These are phyloP conservation scores for Callimorpha dominula DNA, from an alignment of 2,888 invertebrate genomes.

Conservation along the genomic window DNA sequence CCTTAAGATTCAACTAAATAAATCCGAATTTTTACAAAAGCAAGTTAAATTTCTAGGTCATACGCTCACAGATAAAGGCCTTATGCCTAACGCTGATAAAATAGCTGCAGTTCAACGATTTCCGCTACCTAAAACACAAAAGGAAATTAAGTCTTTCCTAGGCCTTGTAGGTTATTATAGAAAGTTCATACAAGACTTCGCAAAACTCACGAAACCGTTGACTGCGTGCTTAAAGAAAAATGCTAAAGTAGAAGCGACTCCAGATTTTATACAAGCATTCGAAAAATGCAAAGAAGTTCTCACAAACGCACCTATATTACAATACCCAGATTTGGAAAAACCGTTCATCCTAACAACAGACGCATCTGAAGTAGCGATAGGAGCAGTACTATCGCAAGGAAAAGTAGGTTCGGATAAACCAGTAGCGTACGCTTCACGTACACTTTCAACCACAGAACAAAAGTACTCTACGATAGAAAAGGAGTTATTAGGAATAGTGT, in stretches of 20 bases:
- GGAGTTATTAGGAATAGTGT: not conserved
- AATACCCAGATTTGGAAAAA: not conserved
- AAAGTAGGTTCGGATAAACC: too few relatives aligned
- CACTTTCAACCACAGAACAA: not conserved
- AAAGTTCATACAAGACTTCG: not conserved
- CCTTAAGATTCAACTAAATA: constrained; percentile 41
- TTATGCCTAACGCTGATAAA: constrained; percentile 52
- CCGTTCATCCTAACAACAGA: too few relatives aligned
- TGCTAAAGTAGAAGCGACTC: not conserved
- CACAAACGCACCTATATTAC: not conserved
- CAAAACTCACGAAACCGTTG: not conserved
- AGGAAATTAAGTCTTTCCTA: not conserved
- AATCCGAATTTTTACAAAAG: constrained; percentile 44
- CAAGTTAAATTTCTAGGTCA: constrained; percentile 38
- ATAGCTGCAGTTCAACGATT: constrained; percentile 41
- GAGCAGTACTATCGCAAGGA: too few relatives aligned
- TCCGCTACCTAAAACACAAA: constrained; percentile 43
- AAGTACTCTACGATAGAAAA: not conserved
- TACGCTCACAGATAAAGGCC: constrained; percentile 38
- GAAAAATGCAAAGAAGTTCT: not conserved
- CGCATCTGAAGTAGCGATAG: too few relatives aligned
- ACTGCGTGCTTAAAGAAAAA: not conserved
- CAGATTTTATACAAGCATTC: not conserved
- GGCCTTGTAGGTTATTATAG: not conserved
- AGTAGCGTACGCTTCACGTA: not conserved